Conservation (phyloP, 2,888 invertebrate species). For the Electrophaes corylata region DNA sequence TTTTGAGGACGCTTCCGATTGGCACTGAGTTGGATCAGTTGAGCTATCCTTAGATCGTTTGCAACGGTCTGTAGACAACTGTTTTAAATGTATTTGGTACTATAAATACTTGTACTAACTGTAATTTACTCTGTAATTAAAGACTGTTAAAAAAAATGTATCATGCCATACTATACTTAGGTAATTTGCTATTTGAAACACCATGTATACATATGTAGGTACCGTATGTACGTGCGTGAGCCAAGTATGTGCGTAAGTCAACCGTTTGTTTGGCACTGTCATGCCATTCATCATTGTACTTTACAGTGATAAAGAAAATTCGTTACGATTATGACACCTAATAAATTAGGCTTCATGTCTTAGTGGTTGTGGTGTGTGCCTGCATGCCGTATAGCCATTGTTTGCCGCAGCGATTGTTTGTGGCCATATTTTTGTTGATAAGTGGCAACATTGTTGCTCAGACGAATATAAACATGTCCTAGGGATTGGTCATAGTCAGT, state of each 20-base stretch:
- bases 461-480: too few species aligned
- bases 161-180: background rate
- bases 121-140: too few species aligned
- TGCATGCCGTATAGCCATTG: conserved; percentile 11
- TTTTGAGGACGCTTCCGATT: too few species aligned
- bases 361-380: conserved; percentile 16
- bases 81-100: too few species aligned
- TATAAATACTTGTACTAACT: too few species aligned
- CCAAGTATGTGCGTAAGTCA: conserved; percentile 44
- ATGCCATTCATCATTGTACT: conserved; percentile 74
- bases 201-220: conserved; percentile 1
- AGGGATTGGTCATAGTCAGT: too few species aligned
- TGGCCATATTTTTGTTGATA: background rate
- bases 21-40: too few species aligned
- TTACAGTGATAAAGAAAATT: conserved; percentile 66
- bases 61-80: too few species aligned
- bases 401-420: background rate
- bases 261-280: conserved; percentile 55
- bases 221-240: conserved; percentile 18
- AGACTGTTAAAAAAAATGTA: too few species aligned
- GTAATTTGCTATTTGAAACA: background rate
- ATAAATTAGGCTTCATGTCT: conserved; percentile 57
- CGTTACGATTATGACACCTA: conserved; percentile 68
- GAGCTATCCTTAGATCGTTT: too few species aligned
- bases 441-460: background rate